phyloP scores from a whole-genome alignment of 2,888 invertebrate genomes.

The Eumerus sabulonum region DNA sequence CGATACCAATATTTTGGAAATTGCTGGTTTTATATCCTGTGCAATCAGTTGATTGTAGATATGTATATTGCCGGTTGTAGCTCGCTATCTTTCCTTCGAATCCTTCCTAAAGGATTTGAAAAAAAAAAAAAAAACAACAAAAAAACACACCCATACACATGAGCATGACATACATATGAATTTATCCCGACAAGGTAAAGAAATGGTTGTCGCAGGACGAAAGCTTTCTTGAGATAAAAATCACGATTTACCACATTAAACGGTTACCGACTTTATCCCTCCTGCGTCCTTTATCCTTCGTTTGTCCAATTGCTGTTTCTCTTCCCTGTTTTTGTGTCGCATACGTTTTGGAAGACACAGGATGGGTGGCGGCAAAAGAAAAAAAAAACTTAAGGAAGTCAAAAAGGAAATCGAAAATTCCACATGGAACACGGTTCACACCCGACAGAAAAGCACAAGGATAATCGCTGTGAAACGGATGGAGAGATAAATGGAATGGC shows the following conservation, averaged over 20 bases:
- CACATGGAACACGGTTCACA: conserved; percentile 14
- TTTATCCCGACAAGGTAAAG: no score
- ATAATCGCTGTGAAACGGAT: neutral
- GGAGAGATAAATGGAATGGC: conserved; percentile 23
- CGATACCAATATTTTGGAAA: conserved; percentile 43
- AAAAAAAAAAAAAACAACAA: conserved; percentile 13
- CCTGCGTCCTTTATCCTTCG: no score
- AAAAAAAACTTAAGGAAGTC: conserved; percentile 43
- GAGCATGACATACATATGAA: no score
- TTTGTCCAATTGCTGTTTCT: no score
- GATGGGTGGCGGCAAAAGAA: neutral
- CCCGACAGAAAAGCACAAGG: neutral
- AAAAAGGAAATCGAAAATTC: conserved; percentile 65
- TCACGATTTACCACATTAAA: conserved; percentile 61
- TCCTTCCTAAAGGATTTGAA: neutral
- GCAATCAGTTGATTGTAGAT: conserved; percentile 14
- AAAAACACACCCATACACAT: conserved; percentile 6
- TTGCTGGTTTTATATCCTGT: conserved; percentile 54
- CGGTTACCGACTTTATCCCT: conserved; percentile 17
- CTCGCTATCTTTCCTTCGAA: neutral
- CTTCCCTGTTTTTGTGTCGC: no score
- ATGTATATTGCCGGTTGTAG: conserved; percentile 14
- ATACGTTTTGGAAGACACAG: conserved; percentile 4
- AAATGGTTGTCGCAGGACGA: conserved; percentile 8
- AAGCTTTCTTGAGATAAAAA: conserved; percentile 57